Percentiles rank a stretch among this genome's conserved stretches.
Evolutionary conservation across 2,113 vertebrate genomes (phyloP).

Genomic region (Nycticorax nycticorax): DNA sequence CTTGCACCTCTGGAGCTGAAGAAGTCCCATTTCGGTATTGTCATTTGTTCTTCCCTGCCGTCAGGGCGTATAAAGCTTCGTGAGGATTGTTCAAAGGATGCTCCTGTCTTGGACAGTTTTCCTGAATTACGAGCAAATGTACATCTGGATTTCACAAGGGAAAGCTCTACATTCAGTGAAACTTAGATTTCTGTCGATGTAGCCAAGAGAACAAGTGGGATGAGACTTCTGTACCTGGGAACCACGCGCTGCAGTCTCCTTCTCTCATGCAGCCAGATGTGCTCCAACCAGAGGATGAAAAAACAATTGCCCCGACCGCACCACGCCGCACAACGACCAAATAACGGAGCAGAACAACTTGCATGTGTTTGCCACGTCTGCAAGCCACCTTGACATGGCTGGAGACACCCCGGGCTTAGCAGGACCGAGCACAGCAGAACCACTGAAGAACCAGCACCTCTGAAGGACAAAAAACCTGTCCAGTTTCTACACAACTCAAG

Average conservation of each 20-base stretch:
- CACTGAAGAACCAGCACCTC: not conserved
- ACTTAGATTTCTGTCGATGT: not conserved
- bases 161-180: not conserved
- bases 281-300: not conserved
- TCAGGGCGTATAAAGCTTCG: not conserved
- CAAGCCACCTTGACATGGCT: not conserved
- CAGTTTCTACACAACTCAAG: not conserved
- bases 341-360: not conserved
- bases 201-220: not conserved
- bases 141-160: not conserved
- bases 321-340: not conserved
- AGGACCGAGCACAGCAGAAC: not conserved
- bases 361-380: no score
- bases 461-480: fast-evolving
- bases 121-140: not conserved
- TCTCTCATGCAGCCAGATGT: not conserved
- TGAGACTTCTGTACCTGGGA: not conserved
- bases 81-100: not conserved
- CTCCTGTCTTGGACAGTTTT: not conserved
- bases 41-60: not conserved
- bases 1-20: not conserved
- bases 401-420: not conserved
- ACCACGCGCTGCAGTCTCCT: fast-evolving
- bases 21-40: not conserved
- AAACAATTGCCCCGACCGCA: not conserved